These are phyloP conservation scores for Digitonthophagus gazella DNA, from an alignment of 2,888 invertebrate species.

Conservation along the genomic window DNA sequence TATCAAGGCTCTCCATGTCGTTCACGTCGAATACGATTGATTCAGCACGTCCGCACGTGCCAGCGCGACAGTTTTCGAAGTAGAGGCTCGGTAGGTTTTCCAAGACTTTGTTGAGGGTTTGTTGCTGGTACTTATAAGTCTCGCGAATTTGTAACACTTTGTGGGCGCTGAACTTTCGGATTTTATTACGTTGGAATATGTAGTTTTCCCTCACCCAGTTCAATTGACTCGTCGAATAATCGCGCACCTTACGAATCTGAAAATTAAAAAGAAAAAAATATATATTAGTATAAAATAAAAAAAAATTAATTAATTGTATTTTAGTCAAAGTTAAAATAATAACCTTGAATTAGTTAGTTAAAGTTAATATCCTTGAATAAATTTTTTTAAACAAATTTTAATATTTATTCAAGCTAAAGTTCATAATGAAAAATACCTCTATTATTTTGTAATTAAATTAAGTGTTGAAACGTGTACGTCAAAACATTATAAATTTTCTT, in stretches of 20 bases:
- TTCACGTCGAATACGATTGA: slow-evolving; percentile 68
- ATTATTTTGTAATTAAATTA: too few species aligned
- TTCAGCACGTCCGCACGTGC: slow-evolving; percentile 74
- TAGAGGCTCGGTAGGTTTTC: slow-evolving; percentile 89
- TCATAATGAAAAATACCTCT: too few species aligned
- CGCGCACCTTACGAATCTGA: slow-evolving; percentile 86
- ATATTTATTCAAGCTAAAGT: too few species aligned
- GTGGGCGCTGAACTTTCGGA: slow-evolving; percentile 91
- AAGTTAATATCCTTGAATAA: too few species aligned
- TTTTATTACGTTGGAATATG: slow-evolving; percentile 91
- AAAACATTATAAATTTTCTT: too few species aligned
- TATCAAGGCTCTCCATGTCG: slow-evolving; percentile 63
- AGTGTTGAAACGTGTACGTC: too few species aligned
- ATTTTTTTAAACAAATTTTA: too few species aligned
- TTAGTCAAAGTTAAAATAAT: too few species aligned
- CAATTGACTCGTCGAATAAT: slow-evolving; percentile 87
- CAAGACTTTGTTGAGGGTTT: slow-evolving; percentile 88
- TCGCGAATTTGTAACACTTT: slow-evolving; percentile 86
- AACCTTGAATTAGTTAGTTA: too few species aligned
- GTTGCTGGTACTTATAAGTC: slow-evolving; percentile 94
- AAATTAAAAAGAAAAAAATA: slow-evolving; percentile 31
- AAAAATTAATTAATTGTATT: not conserved
- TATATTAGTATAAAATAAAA: not conserved
- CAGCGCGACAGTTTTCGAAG: slow-evolving; percentile 90
- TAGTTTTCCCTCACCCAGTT: slow-evolving; percentile 95